Percentiles rank a stretch among this genome's conserved stretches.
phyloP scores from a whole-genome alignment of 2,888 invertebrate genomes.

The Diploptera punctata region DNA sequence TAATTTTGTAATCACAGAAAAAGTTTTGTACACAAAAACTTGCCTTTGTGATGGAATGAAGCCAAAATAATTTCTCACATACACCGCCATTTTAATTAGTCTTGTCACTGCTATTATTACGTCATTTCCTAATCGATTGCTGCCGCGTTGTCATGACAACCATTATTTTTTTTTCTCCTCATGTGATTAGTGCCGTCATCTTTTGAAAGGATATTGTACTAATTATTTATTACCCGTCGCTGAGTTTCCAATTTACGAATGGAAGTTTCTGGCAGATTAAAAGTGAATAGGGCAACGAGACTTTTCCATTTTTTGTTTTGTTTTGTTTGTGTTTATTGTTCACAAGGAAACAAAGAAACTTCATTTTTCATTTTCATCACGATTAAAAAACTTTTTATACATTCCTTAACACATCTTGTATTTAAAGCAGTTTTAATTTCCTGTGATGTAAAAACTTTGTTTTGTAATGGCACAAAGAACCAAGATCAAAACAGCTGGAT shows the following conservation, averaged over 20 bases:
- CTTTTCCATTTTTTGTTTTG: too few species aligned
- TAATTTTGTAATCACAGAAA: background rate
- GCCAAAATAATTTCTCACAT: slow-evolving; percentile 4
- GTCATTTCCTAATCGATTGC: slow-evolving; percentile 4
- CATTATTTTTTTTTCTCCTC: background rate
- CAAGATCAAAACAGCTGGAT: too few species aligned
- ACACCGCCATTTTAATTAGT: background rate
- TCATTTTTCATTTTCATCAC: too few species aligned
- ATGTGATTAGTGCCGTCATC: slow-evolving; percentile 7
- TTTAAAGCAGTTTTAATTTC: too few species aligned
- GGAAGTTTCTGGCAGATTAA: background rate
- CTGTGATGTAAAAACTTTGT: too few species aligned
- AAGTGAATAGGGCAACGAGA: too few species aligned
- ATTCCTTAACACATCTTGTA: too few species aligned
- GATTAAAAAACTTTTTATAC: too few species aligned
- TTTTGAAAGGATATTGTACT: background rate
- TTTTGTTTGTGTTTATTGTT: too few species aligned
- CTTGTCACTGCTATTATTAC: slow-evolving; percentile 6
- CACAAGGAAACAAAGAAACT: too few species aligned
- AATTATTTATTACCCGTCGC: slow-evolving; percentile 9
- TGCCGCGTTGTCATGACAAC: background rate
- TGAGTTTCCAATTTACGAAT: background rate
- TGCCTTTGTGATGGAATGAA: background rate
- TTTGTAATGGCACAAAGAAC: too few species aligned
- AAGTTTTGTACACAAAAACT: background rate